Evolutionary conservation across 2,888 invertebrate genomes (phyloP), one percentile per base, ranked within the genome.

Genomic region (Hyposoter dolosus): DNA sequence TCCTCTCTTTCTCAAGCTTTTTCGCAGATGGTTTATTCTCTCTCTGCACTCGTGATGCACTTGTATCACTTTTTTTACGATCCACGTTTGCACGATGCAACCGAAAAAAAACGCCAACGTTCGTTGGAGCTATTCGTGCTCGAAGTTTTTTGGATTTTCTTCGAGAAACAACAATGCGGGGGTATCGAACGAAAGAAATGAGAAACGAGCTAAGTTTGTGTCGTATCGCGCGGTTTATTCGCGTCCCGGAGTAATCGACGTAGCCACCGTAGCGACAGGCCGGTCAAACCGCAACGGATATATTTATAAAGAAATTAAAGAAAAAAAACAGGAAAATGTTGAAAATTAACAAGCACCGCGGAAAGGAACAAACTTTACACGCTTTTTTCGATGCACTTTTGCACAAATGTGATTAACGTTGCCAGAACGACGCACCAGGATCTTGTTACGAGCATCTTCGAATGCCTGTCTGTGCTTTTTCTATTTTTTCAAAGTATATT

Each of bases 191-290:
- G 66, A 79, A 68, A 63, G 53, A 76, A 76, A 78, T 71, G 79
- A 79, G 71, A 23, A 80, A 69, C 47, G 76, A 28, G 65, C 65
- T 63, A 68, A 68, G 66, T 77, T 77, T 68, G 68, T 65, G 84
- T 85, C 63, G 43, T 71, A 82, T 69, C 76, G 78, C 77, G 81
- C 83, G 83, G 85, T 75, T 85, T 85, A 85, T 85, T 85, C 82
- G 85, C 85, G 82, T 82, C 85, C 75, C 85, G 82, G 76, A 83
- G 65, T 76, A 79, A 84, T 86, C 83, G 81, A 87, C 87, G 87
- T 85, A 85, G 85, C 82, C 82, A 82, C 83, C 82, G 82, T 72
- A 79, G 75, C 85, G 85, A 87, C 88, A 87, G 88, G 88, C 88
- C 88, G 88, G 88, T 89, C 43, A 85, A 84, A 82, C 76, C 75